Base-by-base conservation (phyloP, 1,140 invertebrate genomes). In the Drosophila pectinifera region DNA sequence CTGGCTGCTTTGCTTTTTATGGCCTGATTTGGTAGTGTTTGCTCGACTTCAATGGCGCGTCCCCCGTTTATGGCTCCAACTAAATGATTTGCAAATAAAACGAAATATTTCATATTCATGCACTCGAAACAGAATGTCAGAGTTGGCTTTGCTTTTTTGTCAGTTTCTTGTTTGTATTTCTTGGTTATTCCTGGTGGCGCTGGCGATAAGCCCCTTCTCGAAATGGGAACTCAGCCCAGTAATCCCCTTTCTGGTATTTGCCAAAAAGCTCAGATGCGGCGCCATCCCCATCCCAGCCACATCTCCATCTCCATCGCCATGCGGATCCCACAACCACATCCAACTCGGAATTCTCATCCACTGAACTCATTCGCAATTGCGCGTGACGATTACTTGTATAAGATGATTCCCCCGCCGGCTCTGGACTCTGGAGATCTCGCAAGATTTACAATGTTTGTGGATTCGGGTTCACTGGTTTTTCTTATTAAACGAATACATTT, bases 21-120 rank as follows among this genome's bases (percentile, higher is more conserved):
- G 51, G 59, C 73, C 61, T 56, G 26, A 57, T 48, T 57, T 70
- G 39, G 64, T 24, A n/a, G 26, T 82, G 41, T 79, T 69, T 83
- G 55, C 48, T 43, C 10, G 54, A 54, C 63, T 83, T 82, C 73
- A 73, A 80, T 63, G 73, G 73, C 61, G 41, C 56, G 65, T 75
- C 70, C 64, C 79, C 77, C n/a, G 56, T 31, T 61, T 78, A 80
- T 39, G 26, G 20, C 45, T 41, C 42, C 59, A 88, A 82, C 78
- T 82, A 72, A 86, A 86, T 86, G 58, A 75, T 73, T 75, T 75
- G 65, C 83, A 88, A 86, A 86, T 82, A 86, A 75, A 68, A 59
- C 61, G 53, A 48, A 57, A 75, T 75, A 74, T 54, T 63, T 53
- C 48, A 75, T 63, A 48, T 74, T 73, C 48, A 70, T 73, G 57